A percentile compares a stretch with the other conserved stretches of the same genome.
These are phyloP conservation scores for honey bee (Apis mellifera) DNA, from an alignment of 1,140 invertebrate species.

Conservation along the genomic window Amel_HAv3.1 CM009931.2:11154501-11155000, in stretches of 20 bases:
- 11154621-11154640: conserved; percentile 51
- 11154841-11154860: neutral
- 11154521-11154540: conserved; percentile 81
- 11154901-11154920: conserved; percentile 4
- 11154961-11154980: conserved; percentile 55
- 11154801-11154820: conserved; percentile 13
- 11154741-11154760: conserved; percentile 74
- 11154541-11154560: conserved; percentile 53
- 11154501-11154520: conserved; percentile 83
- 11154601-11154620: conserved; percentile 45
- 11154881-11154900: conserved; percentile 24
- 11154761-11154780: conserved; percentile 65
- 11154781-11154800: neutral
- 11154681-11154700: conserved; percentile 78
- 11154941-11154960: conserved; percentile 42
- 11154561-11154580: conserved; percentile 42
- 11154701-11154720: conserved; percentile 72
- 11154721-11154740: conserved; percentile 73
- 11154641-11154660: conserved; percentile 64
- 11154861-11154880: conserved; percentile 15
- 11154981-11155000: conserved; percentile 39
- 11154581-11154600: conserved; percentile 55
- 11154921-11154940: conserved; percentile 19
- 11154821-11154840: conserved; percentile 25
- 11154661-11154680: conserved; percentile 67